Evolutionary conservation across 2,113 vertebrate genomes (phyloP).

Genomic region (Poeciliopsis turrubarensis): DNA sequence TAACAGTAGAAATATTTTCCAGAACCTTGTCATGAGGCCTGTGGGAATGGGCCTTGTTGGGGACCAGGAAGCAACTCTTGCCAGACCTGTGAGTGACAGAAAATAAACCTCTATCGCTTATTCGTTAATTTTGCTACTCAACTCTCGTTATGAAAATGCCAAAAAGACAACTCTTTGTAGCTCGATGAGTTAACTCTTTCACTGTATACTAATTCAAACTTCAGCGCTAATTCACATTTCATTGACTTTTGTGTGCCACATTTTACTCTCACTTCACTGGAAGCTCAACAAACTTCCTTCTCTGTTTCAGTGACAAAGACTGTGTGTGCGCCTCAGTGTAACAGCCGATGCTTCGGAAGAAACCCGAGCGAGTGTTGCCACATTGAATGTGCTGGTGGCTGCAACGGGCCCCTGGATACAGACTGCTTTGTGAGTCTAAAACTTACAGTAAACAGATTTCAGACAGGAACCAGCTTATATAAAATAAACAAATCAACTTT

Average conservation of each 20-base stretch:
- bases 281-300: neutral
- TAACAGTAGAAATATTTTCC: constrained; percentile 9
- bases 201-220: neutral
- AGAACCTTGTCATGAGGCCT: constrained; percentile 75
- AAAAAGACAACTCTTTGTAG: neutral
- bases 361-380: constrained; percentile 91
- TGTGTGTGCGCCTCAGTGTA: constrained; percentile 92
- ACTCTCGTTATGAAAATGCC: neutral
- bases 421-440: constrained; percentile 88
- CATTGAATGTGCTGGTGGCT: constrained; percentile 91
- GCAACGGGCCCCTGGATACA: constrained; percentile 86
- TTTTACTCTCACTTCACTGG: neutral
- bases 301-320: constrained; percentile 87
- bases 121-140: neutral
- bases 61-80: constrained; percentile 81
- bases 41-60: constrained; percentile 81
- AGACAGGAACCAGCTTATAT: neutral
- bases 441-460: neutral
- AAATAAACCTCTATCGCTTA: neutral
- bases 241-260: neutral
- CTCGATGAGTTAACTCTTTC: neutral
- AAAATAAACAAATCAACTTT: neutral
- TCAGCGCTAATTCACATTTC: too few species aligned
- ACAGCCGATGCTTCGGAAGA: constrained; percentile 89
- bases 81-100: constrained; percentile 83